phyloP scores from a whole-genome alignment of 2,113 vertebrate genomes.

The Pardalotus punctatus region DNA sequence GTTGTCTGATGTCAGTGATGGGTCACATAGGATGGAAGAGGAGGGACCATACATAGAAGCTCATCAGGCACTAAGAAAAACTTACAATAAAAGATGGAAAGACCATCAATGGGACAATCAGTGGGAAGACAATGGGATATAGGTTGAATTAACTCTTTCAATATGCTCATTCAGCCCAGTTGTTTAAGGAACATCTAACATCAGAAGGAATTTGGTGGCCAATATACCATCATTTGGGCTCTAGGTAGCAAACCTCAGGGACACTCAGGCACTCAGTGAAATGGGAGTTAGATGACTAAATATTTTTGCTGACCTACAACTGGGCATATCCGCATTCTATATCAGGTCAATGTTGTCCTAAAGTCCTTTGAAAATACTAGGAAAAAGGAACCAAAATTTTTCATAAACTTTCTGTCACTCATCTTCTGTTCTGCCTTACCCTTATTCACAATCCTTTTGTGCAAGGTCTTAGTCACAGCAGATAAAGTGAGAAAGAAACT shows the following conservation, averaged over 20 bases:
- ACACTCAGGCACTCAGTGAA: neutral
- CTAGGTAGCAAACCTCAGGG: neutral
- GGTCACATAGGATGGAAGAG: neutral
- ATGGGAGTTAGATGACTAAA: neutral
- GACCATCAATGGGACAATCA: neutral
- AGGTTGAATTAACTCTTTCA: neutral
- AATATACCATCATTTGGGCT: neutral
- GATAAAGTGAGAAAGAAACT: neutral
- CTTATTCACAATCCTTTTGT: neutral
- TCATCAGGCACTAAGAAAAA: neutral
- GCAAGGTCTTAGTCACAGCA: neutral
- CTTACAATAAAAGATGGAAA: neutral
- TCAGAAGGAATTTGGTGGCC: neutral
- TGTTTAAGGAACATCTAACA: neutral
- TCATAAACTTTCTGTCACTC: neutral
- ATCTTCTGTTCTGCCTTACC: neutral
- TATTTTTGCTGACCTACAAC: neutral
- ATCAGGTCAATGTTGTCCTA: neutral
- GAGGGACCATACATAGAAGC: neutral
- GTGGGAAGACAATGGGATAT: neutral
- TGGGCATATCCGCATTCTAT: neutral
- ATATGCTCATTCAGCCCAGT: neutral
- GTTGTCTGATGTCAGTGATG: neutral
- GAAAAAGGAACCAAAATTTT: neutral
- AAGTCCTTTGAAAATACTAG: neutral